These are phyloP conservation scores for Spodoptera littoralis DNA, from an alignment of 2,888 invertebrate species.

Conservation along the genomic window DNA sequence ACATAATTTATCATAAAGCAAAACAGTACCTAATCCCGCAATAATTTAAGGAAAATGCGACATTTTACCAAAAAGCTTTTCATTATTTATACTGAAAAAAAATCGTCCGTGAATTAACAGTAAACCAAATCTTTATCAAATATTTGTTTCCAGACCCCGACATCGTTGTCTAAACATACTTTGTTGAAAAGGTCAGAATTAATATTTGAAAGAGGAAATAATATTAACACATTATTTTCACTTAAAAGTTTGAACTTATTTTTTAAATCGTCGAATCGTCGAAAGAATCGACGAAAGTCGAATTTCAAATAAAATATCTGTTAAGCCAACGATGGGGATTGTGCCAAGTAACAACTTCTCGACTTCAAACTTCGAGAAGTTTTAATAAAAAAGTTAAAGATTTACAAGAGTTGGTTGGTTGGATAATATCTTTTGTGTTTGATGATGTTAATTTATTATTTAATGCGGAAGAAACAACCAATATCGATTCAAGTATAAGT, in stretches of 20 bases:
- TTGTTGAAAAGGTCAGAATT: neutral
- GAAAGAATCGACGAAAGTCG: too few species aligned
- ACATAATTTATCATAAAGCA: too few species aligned
- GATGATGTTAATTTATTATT: slow-evolving; percentile 2
- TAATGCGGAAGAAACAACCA: too few species aligned
- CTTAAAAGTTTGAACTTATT: slow-evolving; percentile 4
- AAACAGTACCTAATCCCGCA: too few species aligned
- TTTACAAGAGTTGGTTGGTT: slow-evolving; percentile 40
- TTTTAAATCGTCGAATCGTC: too few species aligned
- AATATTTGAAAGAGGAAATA: slow-evolving; percentile 6
- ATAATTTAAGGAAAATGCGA: too few species aligned
- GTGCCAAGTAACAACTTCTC: slow-evolving; percentile 50
- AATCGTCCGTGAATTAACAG: neutral
- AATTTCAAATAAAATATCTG: slow-evolving; percentile 31
- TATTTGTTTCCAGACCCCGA: neutral
- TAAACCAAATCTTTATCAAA: neutral
- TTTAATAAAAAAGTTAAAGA: slow-evolving; percentile 66
- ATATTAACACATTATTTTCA: slow-evolving; percentile 6
- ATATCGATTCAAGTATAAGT: too few species aligned
- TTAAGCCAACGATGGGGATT: slow-evolving; percentile 43
- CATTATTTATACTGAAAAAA: too few species aligned
- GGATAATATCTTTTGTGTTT: slow-evolving; percentile 23
- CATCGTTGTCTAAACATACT: neutral
- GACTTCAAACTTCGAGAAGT: slow-evolving; percentile 47
- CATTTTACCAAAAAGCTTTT: too few species aligned